Base-by-base conservation (phyloP, 2,797 vertebrate species). In the Aythya fuligula region DNA sequence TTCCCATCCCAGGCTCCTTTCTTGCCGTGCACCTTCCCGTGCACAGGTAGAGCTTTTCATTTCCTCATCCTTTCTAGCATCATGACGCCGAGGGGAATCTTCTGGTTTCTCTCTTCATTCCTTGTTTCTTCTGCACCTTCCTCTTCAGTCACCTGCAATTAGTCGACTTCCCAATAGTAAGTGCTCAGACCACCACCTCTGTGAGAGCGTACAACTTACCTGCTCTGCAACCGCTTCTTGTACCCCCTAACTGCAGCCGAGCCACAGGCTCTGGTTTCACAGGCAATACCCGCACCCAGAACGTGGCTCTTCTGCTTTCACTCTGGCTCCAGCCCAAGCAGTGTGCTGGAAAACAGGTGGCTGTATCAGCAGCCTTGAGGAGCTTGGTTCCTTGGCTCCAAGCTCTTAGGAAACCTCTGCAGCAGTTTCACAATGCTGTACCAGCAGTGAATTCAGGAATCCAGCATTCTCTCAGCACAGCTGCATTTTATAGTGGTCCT, bases 21-120 rank as follows among this genome's bases (percentile, higher is more conserved):
- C 60, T 56, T 75, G 22, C 28, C 1, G 0, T 14, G 54, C 14
- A 14, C 27, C n/a, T 56, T 75, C 19, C 38, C 1, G 0, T 20
- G 54, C 17, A 19, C 27, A 27, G 60, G 41, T 15, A 18, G 65
- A 58, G 22, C 18, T 60, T 45, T 16, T 8, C 7, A 22, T 36
- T 65, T 51, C 17, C 30, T 32, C 6, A 51, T 91, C 69, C 41
- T 90, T 66, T 57, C 32, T 89, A 39, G 34, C 17, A 1, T 47
- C 22, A 0, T 1, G 13, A 53, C 22, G 20, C 25, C 12, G 9
- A 30, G 70, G 41, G 12, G 5, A 17, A 65, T 53, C 27, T 54
- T 41, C 19, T 34, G 6, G 32, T 36, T 58, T 57, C 15, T 12
- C 20, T 67, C 36, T 15, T 45, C 36, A 16, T 27, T 28, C 24